Conservation (phyloP, 2,797 vertebrate genomes). For the Etheostoma nigrum region DNA sequence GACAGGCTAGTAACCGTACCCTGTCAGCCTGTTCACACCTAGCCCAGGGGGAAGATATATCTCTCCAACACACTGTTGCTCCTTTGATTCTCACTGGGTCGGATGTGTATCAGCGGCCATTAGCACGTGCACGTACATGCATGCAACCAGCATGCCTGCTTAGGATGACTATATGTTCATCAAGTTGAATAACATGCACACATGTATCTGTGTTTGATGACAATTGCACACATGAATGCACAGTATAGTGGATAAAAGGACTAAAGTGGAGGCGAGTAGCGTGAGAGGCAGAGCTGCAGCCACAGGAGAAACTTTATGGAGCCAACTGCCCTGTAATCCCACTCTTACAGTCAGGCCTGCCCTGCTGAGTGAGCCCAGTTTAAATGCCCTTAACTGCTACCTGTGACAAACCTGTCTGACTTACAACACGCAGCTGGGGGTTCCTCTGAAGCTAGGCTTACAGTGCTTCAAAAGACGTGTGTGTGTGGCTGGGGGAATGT, state of each 20-base stretch:
- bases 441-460: slow-evolving; percentile 59
- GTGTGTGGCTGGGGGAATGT: slow-evolving; percentile 50
- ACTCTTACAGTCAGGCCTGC: slow-evolving; percentile 75
- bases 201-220: slow-evolving; percentile 11
- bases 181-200: neutral
- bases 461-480: slow-evolving; percentile 69
- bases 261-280: slow-evolving; percentile 50
- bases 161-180: neutral
- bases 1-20: slow-evolving; percentile 81
- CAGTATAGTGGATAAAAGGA: slow-evolving; percentile 4
- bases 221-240: slow-evolving; percentile 9
- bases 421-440: slow-evolving; percentile 71
- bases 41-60: slow-evolving; percentile 72
- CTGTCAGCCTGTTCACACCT: slow-evolving; percentile 83
- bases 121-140: neutral
- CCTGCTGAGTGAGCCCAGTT: slow-evolving; percentile 77
- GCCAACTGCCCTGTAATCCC: slow-evolving; percentile 83
- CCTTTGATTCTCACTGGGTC: slow-evolving; percentile 55
- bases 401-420: slow-evolving; percentile 79
- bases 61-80: slow-evolving; percentile 57
- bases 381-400: slow-evolving; percentile 83
- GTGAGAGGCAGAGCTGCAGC: slow-evolving; percentile 75
- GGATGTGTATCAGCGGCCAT: slow-evolving; percentile 17
- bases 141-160: slow-evolving; percentile 2
- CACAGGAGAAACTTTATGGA: slow-evolving; percentile 82